Percentiles rank a stretch among this genome's conserved stretches.
Conservation (phyloP, 2,888 invertebrate species). For the Phyllotreta striolata region DNA sequence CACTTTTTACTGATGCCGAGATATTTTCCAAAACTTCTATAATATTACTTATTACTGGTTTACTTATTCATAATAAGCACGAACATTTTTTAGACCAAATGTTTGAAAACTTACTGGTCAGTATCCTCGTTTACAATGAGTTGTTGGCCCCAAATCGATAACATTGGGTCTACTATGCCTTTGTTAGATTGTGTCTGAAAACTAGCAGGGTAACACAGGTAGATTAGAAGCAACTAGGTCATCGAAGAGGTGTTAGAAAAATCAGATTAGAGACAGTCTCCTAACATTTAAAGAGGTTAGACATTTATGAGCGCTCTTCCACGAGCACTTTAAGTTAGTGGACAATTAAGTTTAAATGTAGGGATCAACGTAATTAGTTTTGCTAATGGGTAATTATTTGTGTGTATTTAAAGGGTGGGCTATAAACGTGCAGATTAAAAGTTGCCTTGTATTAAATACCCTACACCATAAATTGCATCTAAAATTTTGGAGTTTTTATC, state of each 20-base stretch:
- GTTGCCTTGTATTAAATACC: no score
- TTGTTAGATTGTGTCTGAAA: slow-evolving; percentile 90
- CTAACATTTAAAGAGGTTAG: slow-evolving; percentile 33
- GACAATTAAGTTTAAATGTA: slow-evolving; percentile 2
- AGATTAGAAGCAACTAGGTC: slow-evolving; percentile 58
- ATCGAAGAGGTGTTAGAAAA: slow-evolving; percentile 41
- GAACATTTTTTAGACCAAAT: slow-evolving; percentile 32
- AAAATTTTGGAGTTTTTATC: no score
- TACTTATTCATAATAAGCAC: slow-evolving; percentile 19
- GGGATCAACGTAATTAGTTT: no score
- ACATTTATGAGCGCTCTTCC: slow-evolving; percentile 10
- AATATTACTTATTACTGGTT: slow-evolving; percentile 15
- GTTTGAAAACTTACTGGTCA: slow-evolving; percentile 83
- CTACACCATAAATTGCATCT: no score
- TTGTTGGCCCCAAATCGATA: slow-evolving; percentile 98
- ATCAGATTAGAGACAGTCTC: slow-evolving; percentile 42
- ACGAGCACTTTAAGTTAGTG: slow-evolving; percentile 2
- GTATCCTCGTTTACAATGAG: slow-evolving; percentile 97
- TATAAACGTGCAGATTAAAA: no score
- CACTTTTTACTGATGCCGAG: slow-evolving; percentile 11
- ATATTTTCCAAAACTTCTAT: slow-evolving; percentile 4
- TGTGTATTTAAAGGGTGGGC: no score
- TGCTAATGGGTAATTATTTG: no score
- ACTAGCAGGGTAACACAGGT: slow-evolving; percentile 63
- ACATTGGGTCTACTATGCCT: slow-evolving; percentile 98